Base-by-base conservation (phyloP, 2,113 vertebrate species). In the Corythornis vintsioides region DNA sequence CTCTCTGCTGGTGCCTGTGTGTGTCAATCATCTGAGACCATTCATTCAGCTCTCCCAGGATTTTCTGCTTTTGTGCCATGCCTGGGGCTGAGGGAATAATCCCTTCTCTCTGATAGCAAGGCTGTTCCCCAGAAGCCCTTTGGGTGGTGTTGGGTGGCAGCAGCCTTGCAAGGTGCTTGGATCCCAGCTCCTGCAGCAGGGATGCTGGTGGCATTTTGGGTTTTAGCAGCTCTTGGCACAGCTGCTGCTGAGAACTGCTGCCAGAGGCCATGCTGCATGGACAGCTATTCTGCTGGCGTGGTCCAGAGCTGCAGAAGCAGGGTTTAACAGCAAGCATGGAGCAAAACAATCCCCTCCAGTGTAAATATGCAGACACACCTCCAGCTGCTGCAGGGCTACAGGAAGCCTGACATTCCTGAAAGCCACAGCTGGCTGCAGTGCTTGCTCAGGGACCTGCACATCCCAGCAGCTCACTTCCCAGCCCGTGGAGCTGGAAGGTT, bases 401-500 rank as follows among this genome's bases (percentile, higher is more conserved):
- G 59, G 66, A 28, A 52, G 45, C 10, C 1, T 33, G 57, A 15
- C 17, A 45, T 60, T n/a, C 21, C 33, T 59, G 57, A 14, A 9
- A 60, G 13, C 19, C 31, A 13, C 33, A 25, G 52, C 4, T 11
- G 73, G 2, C 40, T 29, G 6, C 7, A 17, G 63, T 4, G 43
- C 35, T 43, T 33, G 31, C 11, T 2, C 28, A 15, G 63, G n/a
- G 50, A 42, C 38, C 48, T 55, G 35, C 43, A 13, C 7, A 24
- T 33, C 35, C 45, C 6, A 7, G 63, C 63, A 24, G 29, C 56
- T 70, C 15, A 0, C 6, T 3, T 57, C n/a, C 61, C 9, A 9
- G 31, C 4, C 25, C 6, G 1, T n/a, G 15, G 20, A 22, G 17
- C 6, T 0, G 3, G 14, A 31, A 19, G 25, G 28, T 28, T 61